Percentiles rank a stretch among this genome's conserved stretches.
phyloP scores from a whole-genome alignment of 2,888 invertebrate species.

The Sepioteuthis lessoniana region DNA sequence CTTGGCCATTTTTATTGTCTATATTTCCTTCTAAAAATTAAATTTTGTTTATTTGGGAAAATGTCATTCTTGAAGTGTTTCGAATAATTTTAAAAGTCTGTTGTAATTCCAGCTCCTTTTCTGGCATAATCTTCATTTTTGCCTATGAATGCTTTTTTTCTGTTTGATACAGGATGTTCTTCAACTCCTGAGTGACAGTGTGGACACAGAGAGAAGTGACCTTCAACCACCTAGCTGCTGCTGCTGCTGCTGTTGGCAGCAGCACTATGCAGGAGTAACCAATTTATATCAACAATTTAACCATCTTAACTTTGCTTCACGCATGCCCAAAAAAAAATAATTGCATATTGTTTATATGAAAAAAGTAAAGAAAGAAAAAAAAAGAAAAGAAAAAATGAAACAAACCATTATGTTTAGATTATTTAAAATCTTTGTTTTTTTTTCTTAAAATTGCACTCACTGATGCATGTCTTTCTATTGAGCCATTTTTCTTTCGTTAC shows the following conservation, averaged over 20 bases:
- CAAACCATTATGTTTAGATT: not conserved
- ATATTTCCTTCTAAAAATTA: not conserved
- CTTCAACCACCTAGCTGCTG: constrained; percentile 41
- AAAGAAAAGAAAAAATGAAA: not conserved
- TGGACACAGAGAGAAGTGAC: constrained; percentile 42
- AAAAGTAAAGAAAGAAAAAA: not conserved
- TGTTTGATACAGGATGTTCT: constrained; percentile 45
- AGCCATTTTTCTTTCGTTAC: not conserved
- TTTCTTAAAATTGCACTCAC: not conserved
- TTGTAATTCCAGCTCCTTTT: not conserved
- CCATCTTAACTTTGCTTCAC: constrained; percentile 20
- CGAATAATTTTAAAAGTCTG: not conserved
- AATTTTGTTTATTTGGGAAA: constrained; percentile 14
- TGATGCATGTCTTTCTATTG: not conserved
- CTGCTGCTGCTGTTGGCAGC: constrained; percentile 34
- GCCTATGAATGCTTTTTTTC: constrained; percentile 44
- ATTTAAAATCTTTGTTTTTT: not conserved
- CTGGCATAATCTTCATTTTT: constrained; percentile 41
- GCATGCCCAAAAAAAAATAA: not conserved
- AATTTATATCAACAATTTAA: constrained; percentile 2
- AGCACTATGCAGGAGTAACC: constrained; percentile 43
- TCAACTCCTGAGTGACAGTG: not conserved
- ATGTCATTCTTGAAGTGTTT: not conserved
- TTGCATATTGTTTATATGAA: constrained; percentile 6
- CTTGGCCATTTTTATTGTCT: not conserved